A percentile compares a stretch with the other conserved stretches of the same genome.
phyloP scores from a whole-genome alignment of 2,797 vertebrate species.

The Trachurus trachurus region DNA sequence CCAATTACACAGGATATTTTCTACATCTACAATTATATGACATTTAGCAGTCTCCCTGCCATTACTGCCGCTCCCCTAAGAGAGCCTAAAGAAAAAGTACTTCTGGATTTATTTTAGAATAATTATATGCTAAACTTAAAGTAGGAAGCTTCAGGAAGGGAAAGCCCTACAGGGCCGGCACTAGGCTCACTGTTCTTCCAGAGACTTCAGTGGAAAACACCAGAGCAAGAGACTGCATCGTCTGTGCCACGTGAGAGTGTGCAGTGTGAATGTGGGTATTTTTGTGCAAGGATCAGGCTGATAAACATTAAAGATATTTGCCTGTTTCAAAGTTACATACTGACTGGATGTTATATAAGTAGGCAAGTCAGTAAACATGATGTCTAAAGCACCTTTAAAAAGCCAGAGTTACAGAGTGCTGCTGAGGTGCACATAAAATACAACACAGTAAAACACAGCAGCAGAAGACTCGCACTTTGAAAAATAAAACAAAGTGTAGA shows the following conservation, averaged over 20 bases:
- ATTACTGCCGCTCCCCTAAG: constrained; percentile 72
- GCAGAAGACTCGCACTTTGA: neutral
- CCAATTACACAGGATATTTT: constrained; percentile 71
- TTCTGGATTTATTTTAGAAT: constrained; percentile 63
- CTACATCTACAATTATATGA: constrained; percentile 55
- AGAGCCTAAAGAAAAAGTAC: constrained; percentile 34
- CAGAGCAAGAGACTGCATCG: neutral
- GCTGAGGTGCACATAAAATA: neutral
- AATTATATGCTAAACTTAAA: constrained; percentile 73
- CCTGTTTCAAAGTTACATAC: neutral
- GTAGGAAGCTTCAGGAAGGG: constrained; percentile 57
- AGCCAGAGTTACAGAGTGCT: neutral
- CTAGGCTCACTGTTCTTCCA: constrained; percentile 21
- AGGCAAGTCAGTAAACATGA: neutral
- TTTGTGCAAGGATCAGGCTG: neutral
- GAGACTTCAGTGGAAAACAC: neutral
- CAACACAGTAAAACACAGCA: neutral
- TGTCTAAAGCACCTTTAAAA: constrained; percentile 8
- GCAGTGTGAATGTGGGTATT: neutral
- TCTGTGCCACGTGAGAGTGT: constrained; percentile 2
- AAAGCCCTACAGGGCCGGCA: constrained; percentile 26
- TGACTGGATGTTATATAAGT: neutral
- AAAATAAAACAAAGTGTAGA: neutral
- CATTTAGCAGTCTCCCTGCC: constrained; percentile 59
- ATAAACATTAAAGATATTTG: neutral